These are phyloP conservation scores for Larimichthys polyactis DNA, from an alignment of 2,113 vertebrate species.

Conservation along the genomic window DNA sequence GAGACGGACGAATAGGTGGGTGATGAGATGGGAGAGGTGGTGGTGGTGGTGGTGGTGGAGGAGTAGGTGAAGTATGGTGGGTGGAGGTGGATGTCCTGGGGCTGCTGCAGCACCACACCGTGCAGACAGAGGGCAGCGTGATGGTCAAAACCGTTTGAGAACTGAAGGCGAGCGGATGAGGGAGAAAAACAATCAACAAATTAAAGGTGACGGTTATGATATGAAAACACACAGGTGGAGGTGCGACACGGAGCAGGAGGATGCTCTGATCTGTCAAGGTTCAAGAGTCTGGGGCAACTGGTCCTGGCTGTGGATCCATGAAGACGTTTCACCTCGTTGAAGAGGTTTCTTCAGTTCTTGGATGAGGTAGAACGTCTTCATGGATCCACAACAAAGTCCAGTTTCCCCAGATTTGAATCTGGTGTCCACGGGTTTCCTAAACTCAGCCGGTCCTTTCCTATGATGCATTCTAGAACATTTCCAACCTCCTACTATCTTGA, in stretches of 20 bases:
- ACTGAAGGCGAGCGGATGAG: conserved; percentile 83
- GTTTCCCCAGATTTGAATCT: no score
- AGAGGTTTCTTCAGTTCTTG: no score
- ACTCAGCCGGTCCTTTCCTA: no score
- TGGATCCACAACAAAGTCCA: no score
- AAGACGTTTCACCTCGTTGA: no score
- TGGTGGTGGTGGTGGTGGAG: conserved; percentile 44
- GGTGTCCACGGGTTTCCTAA: no score
- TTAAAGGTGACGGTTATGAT: background rate
- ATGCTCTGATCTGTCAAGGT: background rate
- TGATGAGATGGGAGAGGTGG: conserved; percentile 84
- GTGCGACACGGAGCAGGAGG: background rate
- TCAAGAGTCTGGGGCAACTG: no score
- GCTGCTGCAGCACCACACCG: conserved; percentile 78
- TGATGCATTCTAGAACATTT: no score
- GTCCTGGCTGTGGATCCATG: no score
- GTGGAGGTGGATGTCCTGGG: conserved; percentile 87
- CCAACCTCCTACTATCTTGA: no score
- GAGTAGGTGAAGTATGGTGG: conserved; percentile 84
- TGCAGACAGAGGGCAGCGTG: conserved; percentile 84
- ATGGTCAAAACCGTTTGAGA: conserved; percentile 91
- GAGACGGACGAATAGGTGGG: conserved; percentile 64
- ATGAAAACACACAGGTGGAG: conserved; percentile 2
- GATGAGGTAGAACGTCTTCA: no score
- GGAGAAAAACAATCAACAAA: conserved; percentile 40